Base-by-base conservation (phyloP, 2,888 invertebrate species). In the Fragum whitleyi region DNA sequence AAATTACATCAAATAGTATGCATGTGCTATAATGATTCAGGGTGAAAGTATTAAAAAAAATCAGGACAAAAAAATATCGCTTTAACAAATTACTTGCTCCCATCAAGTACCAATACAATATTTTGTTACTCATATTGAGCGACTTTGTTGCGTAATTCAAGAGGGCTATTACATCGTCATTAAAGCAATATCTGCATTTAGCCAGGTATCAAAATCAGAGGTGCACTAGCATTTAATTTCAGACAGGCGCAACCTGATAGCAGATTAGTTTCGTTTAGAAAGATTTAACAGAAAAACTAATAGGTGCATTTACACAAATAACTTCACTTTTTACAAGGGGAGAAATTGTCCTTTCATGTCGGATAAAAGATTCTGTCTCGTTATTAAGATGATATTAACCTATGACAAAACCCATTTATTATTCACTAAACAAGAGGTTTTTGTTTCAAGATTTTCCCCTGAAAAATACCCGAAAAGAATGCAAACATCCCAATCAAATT, bases 341-440 rank as follows among this genome's bases (percentile, higher is more conserved):
- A 9, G 39, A 42, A 65, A 36, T 65, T 21, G 42, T 65, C 36
- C 65, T 65, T 65, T 65, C 65, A 65, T 36, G 65, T 65, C 42
- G 9, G 65, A 14, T 32, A 65, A 21, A 65, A 36, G 65, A 47
- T 65, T 65, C 21, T 65, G 42, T 65, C 65, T 65, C 65, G 21
- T 65, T 36, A 65, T 65, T 65, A 29, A 65, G 42, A 65, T 36
- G 29, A 39, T 65, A 65, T 65, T 65, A 65, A 65, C 65, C 65
- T 23, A 1, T 65, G 65, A 65, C 65, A 65, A 42, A n/a, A 23
- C 65, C 6, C 65, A 42, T 65, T 42, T 42, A 65, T 42, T 26
- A 26, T 42, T 42, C 65, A 42, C 42, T 42, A 42, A 65, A 39
- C n/a, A 65, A 42, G 23, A 39, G 42, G 65, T 65, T 65, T 65